Conservation (phyloP, 2,113 vertebrate species). For the Danio rerio region DNA sequence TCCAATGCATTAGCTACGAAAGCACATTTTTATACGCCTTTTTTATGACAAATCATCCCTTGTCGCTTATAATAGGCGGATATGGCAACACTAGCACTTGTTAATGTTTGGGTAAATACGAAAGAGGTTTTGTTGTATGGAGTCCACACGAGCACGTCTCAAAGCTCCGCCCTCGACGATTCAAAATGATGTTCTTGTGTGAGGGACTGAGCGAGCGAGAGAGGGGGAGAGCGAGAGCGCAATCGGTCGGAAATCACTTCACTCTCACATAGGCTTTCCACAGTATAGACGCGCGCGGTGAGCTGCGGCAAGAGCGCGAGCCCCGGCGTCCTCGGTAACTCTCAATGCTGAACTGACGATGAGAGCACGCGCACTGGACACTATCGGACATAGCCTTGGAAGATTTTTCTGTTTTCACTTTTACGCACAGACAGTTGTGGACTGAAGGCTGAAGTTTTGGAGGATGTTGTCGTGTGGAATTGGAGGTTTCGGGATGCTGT, state of each 20-base stretch:
- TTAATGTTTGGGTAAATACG: slow-evolving; percentile 16
- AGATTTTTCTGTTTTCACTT: slow-evolving; percentile 2
- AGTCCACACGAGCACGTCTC: slow-evolving; percentile 5
- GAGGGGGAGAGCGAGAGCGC: slow-evolving; percentile 41
- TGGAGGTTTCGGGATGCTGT: slow-evolving; percentile 40
- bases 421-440: slow-evolving; percentile 4
- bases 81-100: slow-evolving; percentile 4
- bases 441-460: slow-evolving; percentile 28
- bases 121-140: slow-evolving; percentile 24
- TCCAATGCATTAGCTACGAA: too few relatives aligned
- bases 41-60: background rate
- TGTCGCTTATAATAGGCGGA: background rate
- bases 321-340: background rate
- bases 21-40: too few relatives aligned
- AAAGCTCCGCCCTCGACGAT: slow-evolving; percentile 19
- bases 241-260: slow-evolving; percentile 35
- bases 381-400: slow-evolving; percentile 24
- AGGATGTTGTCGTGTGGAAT: slow-evolving; percentile 27
- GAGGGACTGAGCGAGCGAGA: slow-evolving; percentile 12
- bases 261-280: slow-evolving; percentile 43
- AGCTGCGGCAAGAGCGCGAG: slow-evolving; percentile 22
- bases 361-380: slow-evolving; percentile 27
- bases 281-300: slow-evolving; percentile 17
- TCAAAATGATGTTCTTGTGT: slow-evolving; percentile 38
- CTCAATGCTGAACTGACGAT: slow-evolving; percentile 18